These are phyloP conservation scores for Leptura quadrifasciata DNA, from an alignment of 2,888 invertebrate genomes.

Conservation along the genomic window DNA sequence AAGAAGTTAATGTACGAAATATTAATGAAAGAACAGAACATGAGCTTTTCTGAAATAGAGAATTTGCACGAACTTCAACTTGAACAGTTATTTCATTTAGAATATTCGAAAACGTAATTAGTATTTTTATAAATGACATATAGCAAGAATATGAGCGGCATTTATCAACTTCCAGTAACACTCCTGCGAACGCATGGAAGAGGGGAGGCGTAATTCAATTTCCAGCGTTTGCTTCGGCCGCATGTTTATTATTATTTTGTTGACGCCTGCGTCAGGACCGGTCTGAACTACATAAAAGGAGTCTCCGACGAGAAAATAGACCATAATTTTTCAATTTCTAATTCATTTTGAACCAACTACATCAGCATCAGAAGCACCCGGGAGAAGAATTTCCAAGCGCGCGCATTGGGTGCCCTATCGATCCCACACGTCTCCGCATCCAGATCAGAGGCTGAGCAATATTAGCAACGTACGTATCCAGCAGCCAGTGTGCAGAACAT, in stretches of 20 bases:
- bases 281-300: slow-evolving; percentile 10
- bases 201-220: neutral
- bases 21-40: neutral
- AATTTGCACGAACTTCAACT: neutral
- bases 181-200: neutral
- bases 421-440: slow-evolving; percentile 57
- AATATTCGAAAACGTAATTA: neutral
- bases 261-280: slow-evolving; percentile 30
- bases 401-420: slow-evolving; percentile 59
- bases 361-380: slow-evolving; percentile 53
- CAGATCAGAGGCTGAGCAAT: slow-evolving; percentile 56
- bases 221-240: neutral
- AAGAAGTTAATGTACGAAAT: no score
- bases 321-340: slow-evolving; percentile 28
- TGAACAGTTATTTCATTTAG: neutral
- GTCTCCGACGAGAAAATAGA: slow-evolving; percentile 1
- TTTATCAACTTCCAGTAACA: neutral
- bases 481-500: slow-evolving; percentile 51
- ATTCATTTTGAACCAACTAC: slow-evolving; percentile 28
- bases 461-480: slow-evolving; percentile 53
- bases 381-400: slow-evolving; percentile 58
- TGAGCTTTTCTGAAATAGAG: neutral
- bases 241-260: slow-evolving; percentile 19
- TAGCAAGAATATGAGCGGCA: neutral
- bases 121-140: neutral